Percentiles rank a stretch among this genome's conserved stretches.
These are phyloP conservation scores for Caenorhabditis briggsae DNA, from an alignment of 1,140 invertebrate species.

Conservation along the genomic window DNA sequence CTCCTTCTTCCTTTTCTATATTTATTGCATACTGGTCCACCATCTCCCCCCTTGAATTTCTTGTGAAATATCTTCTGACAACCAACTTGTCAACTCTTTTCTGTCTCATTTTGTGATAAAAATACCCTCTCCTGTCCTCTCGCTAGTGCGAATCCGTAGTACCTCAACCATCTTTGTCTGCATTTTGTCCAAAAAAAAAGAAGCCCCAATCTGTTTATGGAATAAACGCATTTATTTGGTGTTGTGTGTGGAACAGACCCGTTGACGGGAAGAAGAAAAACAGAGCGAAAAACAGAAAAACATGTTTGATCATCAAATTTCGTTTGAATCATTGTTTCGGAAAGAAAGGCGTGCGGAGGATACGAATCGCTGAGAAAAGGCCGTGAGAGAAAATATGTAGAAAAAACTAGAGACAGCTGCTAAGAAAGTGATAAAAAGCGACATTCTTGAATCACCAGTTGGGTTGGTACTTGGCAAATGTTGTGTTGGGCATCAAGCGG, in stretches of 20 bases:
- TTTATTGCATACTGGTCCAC: slow-evolving; percentile 42
- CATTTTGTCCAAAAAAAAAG: slow-evolving; percentile 4
- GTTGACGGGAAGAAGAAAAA: neutral
- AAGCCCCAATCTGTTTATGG: neutral
- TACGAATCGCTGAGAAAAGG: neutral
- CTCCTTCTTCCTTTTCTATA: neutral
- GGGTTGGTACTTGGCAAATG: slow-evolving; percentile 62
- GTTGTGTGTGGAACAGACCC: neutral
- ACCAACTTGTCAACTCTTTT: neutral
- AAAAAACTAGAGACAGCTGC: neutral
- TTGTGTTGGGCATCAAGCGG: slow-evolving; percentile 65
- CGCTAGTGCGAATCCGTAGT: slow-evolving; percentile 44
- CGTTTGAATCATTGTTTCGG: slow-evolving; percentile 9
- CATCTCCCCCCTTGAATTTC: neutral
- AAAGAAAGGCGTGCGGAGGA: neutral
- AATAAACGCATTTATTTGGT: slow-evolving; percentile 50
- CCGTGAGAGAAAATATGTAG: neutral
- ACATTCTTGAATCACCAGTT: slow-evolving; percentile 50
- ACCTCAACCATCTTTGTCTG: neutral
- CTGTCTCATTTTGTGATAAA: slow-evolving; percentile 10
- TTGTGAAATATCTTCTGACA: neutral
- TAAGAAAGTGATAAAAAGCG: neutral
- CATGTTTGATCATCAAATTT: slow-evolving; percentile 29
- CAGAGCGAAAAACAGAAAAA: neutral
- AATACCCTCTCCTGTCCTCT: neutral